Evolutionary conservation across 2,888 invertebrate species (phyloP).

Genomic region (Eilema griseolum): DNA sequence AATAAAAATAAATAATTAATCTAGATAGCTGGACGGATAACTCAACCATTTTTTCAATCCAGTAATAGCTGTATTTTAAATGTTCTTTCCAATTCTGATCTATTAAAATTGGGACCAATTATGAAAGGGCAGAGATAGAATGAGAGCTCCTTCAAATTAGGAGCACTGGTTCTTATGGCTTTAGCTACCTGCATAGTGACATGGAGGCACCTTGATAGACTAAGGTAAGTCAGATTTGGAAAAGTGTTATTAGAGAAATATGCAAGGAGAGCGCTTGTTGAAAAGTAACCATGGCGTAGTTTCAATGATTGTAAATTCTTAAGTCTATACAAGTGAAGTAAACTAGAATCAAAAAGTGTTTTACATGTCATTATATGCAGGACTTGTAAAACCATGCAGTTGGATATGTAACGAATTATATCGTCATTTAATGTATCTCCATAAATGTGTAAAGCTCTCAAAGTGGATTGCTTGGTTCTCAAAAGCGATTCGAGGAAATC

Average conservation of each 20-base stretch:
- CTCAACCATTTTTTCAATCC: conserved; percentile 71
- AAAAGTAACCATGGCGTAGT: conserved; percentile 84
- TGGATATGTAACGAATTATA: conserved; percentile 78
- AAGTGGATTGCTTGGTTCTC: conserved; percentile 73
- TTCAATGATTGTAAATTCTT: conserved; percentile 82
- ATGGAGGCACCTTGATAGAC: conserved; percentile 82
- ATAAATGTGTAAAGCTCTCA: conserved; percentile 81
- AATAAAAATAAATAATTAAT: conserved; percentile 39
- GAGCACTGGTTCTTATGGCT: conserved; percentile 81
- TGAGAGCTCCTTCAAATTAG: conserved; percentile 81
- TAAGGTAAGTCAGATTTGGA: conserved; percentile 79
- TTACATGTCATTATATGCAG: conserved; percentile 85
- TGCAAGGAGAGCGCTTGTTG: conserved; percentile 79
- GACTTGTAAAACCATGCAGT: conserved; percentile 76
- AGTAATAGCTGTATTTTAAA: conserved; percentile 82
- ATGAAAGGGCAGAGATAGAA: conserved; percentile 85
- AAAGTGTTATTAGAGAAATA: conserved; percentile 83
- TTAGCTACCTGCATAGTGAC: conserved; percentile 83
- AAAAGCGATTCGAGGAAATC: conserved; percentile 82
- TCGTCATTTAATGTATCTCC: conserved; percentile 85
- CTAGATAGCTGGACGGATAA: conserved; percentile 63
- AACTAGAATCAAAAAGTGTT: conserved; percentile 84
- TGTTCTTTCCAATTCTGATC: conserved; percentile 81
- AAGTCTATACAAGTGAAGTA: conserved; percentile 77
- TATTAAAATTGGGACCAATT: conserved; percentile 78